These are phyloP conservation scores for Boulengeromyrus knoepffleri DNA, from an alignment of 2,113 vertebrate genomes.

Conservation along the genomic window DNA sequence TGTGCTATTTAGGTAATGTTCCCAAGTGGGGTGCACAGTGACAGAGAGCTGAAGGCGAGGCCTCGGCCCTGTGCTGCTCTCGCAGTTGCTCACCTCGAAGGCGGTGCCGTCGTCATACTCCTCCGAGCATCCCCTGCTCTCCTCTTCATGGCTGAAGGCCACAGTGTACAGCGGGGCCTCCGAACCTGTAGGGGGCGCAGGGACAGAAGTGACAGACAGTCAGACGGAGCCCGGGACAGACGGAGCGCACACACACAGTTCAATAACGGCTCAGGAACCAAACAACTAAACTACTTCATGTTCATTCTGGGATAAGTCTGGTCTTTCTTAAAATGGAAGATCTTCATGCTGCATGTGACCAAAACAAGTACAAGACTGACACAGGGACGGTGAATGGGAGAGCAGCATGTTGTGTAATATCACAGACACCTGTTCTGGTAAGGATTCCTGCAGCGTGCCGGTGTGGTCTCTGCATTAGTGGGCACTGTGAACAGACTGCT, in stretches of 20 bases:
- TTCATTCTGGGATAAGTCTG: neutral
- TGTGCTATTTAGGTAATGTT: neutral
- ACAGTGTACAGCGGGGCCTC: conserved; percentile 69
- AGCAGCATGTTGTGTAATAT: neutral
- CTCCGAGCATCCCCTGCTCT: conserved; percentile 67
- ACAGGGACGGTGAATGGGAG: neutral
- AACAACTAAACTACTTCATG: neutral
- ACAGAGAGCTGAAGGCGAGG: neutral
- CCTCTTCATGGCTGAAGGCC: conserved; percentile 69
- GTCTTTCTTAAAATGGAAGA: neutral
- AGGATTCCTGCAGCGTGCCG: neutral
- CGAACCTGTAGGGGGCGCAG: conserved; percentile 54
- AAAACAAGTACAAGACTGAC: neutral
- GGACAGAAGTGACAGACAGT: conserved; percentile 26
- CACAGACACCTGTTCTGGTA: neutral
- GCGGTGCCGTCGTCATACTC: conserved; percentile 78
- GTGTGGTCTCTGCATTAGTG: neutral
- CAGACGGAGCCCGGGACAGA: too few relatives aligned
- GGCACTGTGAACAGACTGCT: neutral
- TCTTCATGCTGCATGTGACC: neutral
- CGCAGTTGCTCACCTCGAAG: conserved; percentile 69
- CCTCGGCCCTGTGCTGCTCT: neutral
- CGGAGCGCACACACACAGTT: neutral
- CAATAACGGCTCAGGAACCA: neutral
- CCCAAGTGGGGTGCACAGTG: neutral